Base-by-base conservation (phyloP, 1,140 invertebrate species). In the Drosophila sucinea region DNA sequence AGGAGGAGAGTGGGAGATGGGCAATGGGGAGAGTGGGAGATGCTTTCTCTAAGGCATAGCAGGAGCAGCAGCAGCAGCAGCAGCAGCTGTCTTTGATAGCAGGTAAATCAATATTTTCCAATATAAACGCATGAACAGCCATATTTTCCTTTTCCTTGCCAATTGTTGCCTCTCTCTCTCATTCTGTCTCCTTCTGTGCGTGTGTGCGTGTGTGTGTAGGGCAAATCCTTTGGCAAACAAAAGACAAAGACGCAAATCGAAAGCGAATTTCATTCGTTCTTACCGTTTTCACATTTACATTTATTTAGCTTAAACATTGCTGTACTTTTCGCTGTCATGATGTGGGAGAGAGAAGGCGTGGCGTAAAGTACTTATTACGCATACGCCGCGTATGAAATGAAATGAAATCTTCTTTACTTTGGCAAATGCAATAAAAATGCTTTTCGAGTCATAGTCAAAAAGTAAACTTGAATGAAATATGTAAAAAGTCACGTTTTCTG, bases 81-180 rank as follows among this genome's bases (percentile, higher is more conserved):
- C 64, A 55, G 76, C 79, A 85, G 81, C 73, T 87, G 83, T 67
- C 84, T 80, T 83, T 89, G 84, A 80, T 89, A 68, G 84, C 84
- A 84, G 84, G 84, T 87, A 89, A 87, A 87, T 87, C 84, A 87
- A 87, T 87, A 87, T 81, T 83, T 89, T 89, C 73, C 84, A 89
- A 89, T 86, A 81, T 79, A 81, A 86, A 86, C 82, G 71, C 68
- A 79, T 80, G 73, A 74, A 70, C 68, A 72, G 70, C 72, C 76
- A 81, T 70, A 76, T 81, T 68, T 63, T 51, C 63, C 60, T 73
- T 68, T 23, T 17, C 17, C 17, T 17, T 17, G 17, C 17, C 17
- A 17, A 17, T 17, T 17, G 17, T 17, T 17, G 17, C 17, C 27
- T 41, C 7, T 57, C 41, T 57, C 51, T 56, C 27, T 41, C 23